Evolutionary conservation across 2,888 invertebrate genomes (phyloP).

Genomic region (Oasisia sp.): DNA sequence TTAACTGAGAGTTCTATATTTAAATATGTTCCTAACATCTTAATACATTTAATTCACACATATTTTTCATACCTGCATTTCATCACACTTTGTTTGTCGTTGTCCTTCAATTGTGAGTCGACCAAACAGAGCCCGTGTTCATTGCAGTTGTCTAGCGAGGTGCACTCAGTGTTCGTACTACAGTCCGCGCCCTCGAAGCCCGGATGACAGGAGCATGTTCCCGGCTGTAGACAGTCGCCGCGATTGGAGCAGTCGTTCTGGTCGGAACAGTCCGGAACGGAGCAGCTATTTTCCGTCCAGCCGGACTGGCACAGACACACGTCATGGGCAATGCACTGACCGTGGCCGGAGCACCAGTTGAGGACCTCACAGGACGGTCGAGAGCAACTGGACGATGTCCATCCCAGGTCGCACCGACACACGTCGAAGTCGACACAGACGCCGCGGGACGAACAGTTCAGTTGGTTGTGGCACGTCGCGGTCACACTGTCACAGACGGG

Average conservation of each 20-base stretch:
- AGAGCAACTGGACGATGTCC: conserved; percentile 8
- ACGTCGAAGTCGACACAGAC: neutral
- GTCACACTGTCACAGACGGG: neutral
- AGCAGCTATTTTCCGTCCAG: neutral
- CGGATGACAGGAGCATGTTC: neutral
- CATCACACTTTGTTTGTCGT: neutral
- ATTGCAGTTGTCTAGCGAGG: neutral
- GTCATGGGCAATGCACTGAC: conserved; percentile 23
- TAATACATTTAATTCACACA: too few relatives aligned
- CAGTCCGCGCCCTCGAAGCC: neutral
- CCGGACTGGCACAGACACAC: conserved; percentile 21
- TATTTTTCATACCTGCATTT: neutral
- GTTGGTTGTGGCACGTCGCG: neutral
- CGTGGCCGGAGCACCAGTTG: conserved; percentile 25
- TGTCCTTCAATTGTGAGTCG: neutral
- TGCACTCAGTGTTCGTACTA: neutral
- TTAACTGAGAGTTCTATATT: neutral
- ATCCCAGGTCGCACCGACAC: conserved; percentile 23
- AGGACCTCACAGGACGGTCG: conserved; percentile 21
- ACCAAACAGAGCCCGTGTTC: neutral
- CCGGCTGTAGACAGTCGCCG: neutral
- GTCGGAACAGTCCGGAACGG: neutral
- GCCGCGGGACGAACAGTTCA: neutral
- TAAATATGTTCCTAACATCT: neutral
- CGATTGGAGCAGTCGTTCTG: conserved; percentile 13